Evolutionary conservation across 1,140 invertebrate species (phyloP), one percentile per base, ranked within the genome.

Genomic region (Leptinotarsa texana): DNA sequence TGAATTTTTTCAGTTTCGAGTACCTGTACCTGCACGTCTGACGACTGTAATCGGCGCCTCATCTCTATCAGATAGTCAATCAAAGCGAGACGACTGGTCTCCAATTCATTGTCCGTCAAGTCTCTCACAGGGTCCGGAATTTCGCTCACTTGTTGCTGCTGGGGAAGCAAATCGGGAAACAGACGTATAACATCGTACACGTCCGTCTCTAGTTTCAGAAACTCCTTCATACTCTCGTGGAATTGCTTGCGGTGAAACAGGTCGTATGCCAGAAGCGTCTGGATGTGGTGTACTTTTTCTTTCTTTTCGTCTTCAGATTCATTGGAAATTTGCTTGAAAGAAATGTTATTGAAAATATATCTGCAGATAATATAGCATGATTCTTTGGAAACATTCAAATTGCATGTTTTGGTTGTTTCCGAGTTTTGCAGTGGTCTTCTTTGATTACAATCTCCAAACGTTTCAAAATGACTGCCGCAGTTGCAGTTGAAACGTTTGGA

Each of bases 131-230:
- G 85, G 77, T 90, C 86, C 6, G 87, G 88, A 80, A 92, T 91
- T 22, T 84, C 77, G 42, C 87, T 76, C 13, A 81, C 71, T 77
- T 86, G 86, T n/a, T 88, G 80, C 73, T 90, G 88, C 72, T 92
- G 91, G 1, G 94, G 93, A 73, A 97, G 88, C 61, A 98, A 86
- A 83, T 96, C 94, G 3, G 97, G 96, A 87, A 96, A 98, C 13
- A 99, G 85, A 74, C 95, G 92, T 79, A 98, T 98, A 0, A 99
- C 96, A 85, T 98, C 94, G 69, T 94, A 95, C 0, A 96, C 95
- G 89, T 98, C 96, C 61, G 95, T 98, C 70, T 92, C 91, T 6
- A 98, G 85, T 84, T 95, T 93, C 8, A 93, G 88, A 86, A 98
- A 99, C 80, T 97, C 91, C 74, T 93, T 90, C 94, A 99, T 96